Evolutionary conservation across 2,888 invertebrate genomes (phyloP), one percentile per base, ranked within the genome.

Genomic region (Corbicula japonica): DNA sequence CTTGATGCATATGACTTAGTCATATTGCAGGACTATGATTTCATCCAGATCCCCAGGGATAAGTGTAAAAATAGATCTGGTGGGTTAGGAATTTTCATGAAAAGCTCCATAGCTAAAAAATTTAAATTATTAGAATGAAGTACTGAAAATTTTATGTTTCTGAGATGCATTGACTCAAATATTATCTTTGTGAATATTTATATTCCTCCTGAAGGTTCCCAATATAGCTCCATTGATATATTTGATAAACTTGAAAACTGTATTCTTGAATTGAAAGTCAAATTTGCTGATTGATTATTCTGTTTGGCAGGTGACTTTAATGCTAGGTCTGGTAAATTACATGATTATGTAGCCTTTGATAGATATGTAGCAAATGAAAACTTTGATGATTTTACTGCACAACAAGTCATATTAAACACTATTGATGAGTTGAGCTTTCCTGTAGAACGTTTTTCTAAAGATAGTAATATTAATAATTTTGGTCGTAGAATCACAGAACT

Each of bases 151-250:
- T 46, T 46, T 46, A 21, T 10, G 8, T 46, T 46, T 46, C 21
- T 18, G 21, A 46, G 18, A 46, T 46, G 46, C 46, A 46, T 21
- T 21, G 46, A 46, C 21, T 8, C 46, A 10, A 21, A 46, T 8
- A 21, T 46, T 18, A 46, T 46, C 15, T 46, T 46, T 46, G 46
- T 5, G 46, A 46, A 46, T 15, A 21, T 46, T 46, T 46, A 46
- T 46, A 46, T 46, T 46, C 46, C 46, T 8, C 46, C 46, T 46
- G 46, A 46, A 46, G 46, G 46, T 10, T 46, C 46, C 21, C 46
- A 46, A 21, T 46, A 46, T 46, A 46, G 46, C 15, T 46, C 46
- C n/a, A n/a, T n/a, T n/a, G n/a, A n/a, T n/a, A n/a, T n/a, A n/a
- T n/a, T n/a, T n/a, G n/a, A n/a, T n/a, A n/a, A n/a, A 4, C 21